These are phyloP conservation scores for Oreochromis niloticus DNA, from an alignment of 2,113 vertebrate species.

Conservation along the genomic window DNA sequence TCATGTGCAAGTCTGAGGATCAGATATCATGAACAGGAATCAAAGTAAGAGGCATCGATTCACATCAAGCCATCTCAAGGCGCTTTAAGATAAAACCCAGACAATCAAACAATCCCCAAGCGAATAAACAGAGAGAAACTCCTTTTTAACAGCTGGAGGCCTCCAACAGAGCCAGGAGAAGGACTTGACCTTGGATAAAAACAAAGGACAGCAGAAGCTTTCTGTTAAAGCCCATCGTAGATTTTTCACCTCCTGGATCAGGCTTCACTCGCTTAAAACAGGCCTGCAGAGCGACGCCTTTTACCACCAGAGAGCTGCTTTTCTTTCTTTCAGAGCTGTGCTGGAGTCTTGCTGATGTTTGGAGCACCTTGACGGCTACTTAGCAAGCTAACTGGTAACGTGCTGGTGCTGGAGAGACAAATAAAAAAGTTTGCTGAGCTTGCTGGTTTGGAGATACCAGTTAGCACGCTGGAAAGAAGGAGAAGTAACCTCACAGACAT, in stretches of 20 bases:
- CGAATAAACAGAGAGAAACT: background rate
- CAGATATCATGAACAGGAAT: background rate
- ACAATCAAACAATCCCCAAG: rapidly evolving
- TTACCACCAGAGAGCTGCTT: background rate
- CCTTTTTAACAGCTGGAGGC: rapidly evolving
- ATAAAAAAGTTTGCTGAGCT: background rate
- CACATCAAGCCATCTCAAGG: background rate
- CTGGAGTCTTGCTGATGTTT: background rate
- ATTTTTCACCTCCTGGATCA: background rate
- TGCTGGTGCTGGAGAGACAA: background rate
- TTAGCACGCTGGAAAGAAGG: background rate
- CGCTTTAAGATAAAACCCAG: background rate
- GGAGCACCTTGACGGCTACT: background rate
- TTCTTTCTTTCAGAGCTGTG: background rate
- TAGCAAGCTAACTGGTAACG: background rate
- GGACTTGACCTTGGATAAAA: background rate
- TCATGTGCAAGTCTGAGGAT: background rate
- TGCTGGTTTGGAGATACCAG: background rate
- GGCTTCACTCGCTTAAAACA: background rate
- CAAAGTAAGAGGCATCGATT: background rate
- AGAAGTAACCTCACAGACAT: background rate
- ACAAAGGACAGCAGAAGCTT: background rate
- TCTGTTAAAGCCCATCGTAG: background rate
- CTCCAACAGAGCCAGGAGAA: background rate
- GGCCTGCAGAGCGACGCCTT: background rate